Evolutionary conservation across 1,140 invertebrate genomes (phyloP).

Genomic region (Diuraphis noxia): DNA sequence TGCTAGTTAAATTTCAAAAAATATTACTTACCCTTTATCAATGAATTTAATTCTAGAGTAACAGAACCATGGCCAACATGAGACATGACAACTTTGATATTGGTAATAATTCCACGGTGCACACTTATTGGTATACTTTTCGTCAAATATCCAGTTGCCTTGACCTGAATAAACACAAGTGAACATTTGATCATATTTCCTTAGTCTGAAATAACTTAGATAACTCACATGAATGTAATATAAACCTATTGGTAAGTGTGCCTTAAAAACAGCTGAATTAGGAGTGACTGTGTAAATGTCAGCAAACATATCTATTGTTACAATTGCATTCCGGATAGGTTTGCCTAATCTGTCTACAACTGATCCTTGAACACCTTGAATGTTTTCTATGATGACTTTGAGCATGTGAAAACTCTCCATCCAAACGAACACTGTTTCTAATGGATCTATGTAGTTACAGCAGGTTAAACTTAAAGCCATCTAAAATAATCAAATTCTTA

Average conservation of each 20-base stretch:
- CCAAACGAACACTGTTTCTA: slow-evolving; percentile 38
- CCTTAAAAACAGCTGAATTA: slow-evolving; percentile 72
- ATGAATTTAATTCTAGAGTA: slow-evolving; percentile 15
- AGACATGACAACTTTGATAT: slow-evolving; percentile 59
- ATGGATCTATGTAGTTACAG: slow-evolving; percentile 52
- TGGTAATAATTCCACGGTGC: slow-evolving; percentile 58
- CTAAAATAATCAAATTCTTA: slow-evolving; percentile 28
- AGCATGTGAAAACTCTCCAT: slow-evolving; percentile 59
- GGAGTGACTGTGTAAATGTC: slow-evolving; percentile 67
- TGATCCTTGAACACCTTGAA: slow-evolving; percentile 71
- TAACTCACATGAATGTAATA: slow-evolving; percentile 64
- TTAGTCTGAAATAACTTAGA: neutral
- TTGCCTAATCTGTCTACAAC: slow-evolving; percentile 68
- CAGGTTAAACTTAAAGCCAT: slow-evolving; percentile 42
- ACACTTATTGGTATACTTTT: slow-evolving; percentile 24
- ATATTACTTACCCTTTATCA: slow-evolving; percentile 56
- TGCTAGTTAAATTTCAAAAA: neutral
- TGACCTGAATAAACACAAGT: slow-evolving; percentile 18
- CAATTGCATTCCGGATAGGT: slow-evolving; percentile 71
- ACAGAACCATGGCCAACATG: slow-evolving; percentile 42
- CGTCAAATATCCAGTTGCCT: slow-evolving; percentile 17
- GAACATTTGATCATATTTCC: neutral
- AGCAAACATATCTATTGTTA: slow-evolving; percentile 67
- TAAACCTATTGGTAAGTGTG: slow-evolving; percentile 68
- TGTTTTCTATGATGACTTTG: slow-evolving; percentile 62